Conservation (phyloP, 2,888 invertebrate genomes). For the Hirtodrosophila histrioides region DNA sequence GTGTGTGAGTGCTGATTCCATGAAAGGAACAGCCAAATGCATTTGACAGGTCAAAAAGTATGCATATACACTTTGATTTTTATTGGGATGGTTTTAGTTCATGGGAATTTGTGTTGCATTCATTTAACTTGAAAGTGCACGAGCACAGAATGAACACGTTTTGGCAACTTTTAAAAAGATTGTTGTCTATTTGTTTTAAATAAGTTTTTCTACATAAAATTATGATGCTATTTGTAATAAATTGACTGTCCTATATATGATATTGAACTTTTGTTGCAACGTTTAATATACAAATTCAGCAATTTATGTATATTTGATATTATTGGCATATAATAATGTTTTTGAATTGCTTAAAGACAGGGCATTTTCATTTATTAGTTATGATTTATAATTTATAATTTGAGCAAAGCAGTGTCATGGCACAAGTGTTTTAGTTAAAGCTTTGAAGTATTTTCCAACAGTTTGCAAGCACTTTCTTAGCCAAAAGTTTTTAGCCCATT, state of each 20-base stretch:
- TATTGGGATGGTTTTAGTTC: conserved; percentile 33
- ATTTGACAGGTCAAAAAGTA: conserved; percentile 57
- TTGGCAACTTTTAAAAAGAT: conserved; percentile 4
- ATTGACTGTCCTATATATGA: too few relatives aligned
- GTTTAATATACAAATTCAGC: too few relatives aligned
- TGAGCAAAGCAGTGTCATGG: background rate
- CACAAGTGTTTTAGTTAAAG: conserved; percentile 6
- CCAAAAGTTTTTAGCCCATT: conserved; percentile 49
- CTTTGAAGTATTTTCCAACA: conserved; percentile 19
- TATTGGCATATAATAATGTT: too few relatives aligned
- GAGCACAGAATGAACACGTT: background rate
- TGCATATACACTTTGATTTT: conserved; percentile 64
- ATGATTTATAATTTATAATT: background rate
- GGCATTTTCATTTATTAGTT: too few relatives aligned
- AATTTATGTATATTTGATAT: too few relatives aligned
- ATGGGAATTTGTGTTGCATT: conserved; percentile 13
- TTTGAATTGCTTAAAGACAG: too few relatives aligned
- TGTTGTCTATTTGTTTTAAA: too few relatives aligned
- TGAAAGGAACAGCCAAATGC: conserved; percentile 34
- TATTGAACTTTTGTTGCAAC: background rate
- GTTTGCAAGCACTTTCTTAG: conserved; percentile 32
- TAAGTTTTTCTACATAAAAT: too few relatives aligned
- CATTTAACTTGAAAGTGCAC: background rate
- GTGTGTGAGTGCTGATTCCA: background rate
- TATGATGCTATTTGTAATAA: too few relatives aligned